phyloP scores from a whole-genome alignment of 2,113 vertebrate genomes.

The Archocentrus centrarchus region DNA sequence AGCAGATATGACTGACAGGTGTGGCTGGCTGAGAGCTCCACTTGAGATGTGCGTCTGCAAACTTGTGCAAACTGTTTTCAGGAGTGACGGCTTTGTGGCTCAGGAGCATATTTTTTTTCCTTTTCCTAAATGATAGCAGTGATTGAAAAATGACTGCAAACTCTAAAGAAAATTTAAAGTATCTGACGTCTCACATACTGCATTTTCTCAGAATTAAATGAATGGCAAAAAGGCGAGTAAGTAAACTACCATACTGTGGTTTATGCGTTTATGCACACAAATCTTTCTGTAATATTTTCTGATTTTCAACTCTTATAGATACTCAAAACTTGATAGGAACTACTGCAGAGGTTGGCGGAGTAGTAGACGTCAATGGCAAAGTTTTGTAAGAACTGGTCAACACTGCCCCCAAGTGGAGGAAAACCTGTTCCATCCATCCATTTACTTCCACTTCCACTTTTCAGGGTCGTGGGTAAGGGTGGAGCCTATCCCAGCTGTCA shows the following conservation, averaged over 20 bases:
- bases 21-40: slow-evolving; percentile 42
- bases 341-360: neutral
- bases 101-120: neutral
- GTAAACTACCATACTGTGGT: neutral
- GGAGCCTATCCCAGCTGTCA: too few species aligned
- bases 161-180: neutral
- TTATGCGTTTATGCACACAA: neutral
- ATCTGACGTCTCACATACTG: neutral
- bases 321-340: neutral
- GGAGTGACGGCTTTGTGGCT: neutral
- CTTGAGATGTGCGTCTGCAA: slow-evolving; percentile 24
- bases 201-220: neutral
- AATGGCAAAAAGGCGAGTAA: neutral
- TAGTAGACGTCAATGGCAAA: neutral
- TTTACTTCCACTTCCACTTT: too few species aligned
- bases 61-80: slow-evolving; percentile 33
- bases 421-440: neutral
- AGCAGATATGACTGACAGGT: slow-evolving; percentile 64
- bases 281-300: neutral
- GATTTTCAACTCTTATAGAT: neutral
- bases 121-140: neutral
- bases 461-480: too few species aligned
- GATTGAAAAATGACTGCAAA: neutral
- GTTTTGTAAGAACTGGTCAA: slow-evolving; percentile 35
- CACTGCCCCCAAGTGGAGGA: slow-evolving; percentile 61